These are phyloP conservation scores for Capromys pilorides DNA, from an alignment of 2,797 vertebrate species.

Conservation along the genomic window DNA sequence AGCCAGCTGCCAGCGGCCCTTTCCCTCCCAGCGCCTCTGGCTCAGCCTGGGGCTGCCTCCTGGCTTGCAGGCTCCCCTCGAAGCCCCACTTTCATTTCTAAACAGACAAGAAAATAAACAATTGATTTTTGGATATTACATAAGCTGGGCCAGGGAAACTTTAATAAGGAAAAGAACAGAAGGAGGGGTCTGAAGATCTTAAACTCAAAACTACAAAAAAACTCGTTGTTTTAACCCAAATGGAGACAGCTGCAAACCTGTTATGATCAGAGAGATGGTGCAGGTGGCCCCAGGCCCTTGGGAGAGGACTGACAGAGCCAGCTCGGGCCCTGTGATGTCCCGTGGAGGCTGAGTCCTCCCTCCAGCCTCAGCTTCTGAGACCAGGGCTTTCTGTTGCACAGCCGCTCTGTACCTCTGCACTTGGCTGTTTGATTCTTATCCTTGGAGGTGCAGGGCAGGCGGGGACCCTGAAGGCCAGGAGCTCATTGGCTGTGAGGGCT, in stretches of 20 bases:
- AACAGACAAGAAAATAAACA: slow-evolving; percentile 82
- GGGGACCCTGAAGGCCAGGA: background rate
- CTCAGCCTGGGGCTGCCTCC: slow-evolving; percentile 77
- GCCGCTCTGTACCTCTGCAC: background rate
- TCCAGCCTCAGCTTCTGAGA: background rate
- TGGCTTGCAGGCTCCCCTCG: slow-evolving; percentile 78
- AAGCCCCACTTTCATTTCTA: slow-evolving; percentile 82
- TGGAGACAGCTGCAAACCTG: background rate
- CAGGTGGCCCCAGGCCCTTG: slow-evolving; percentile 35
- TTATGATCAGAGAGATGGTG: slow-evolving; percentile 26
- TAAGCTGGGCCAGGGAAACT: slow-evolving; percentile 61
- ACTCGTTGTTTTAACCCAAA: background rate
- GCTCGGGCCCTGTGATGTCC: background rate
- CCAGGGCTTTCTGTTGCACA: background rate
- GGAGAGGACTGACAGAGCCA: background rate
- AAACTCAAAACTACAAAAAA: slow-evolving; percentile 71
- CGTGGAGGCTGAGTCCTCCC: background rate
- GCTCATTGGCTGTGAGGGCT: background rate
- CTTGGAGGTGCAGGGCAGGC: background rate
- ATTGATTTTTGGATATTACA: slow-evolving; percentile 79
- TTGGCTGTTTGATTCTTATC: background rate
- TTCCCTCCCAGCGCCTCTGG: slow-evolving; percentile 59
- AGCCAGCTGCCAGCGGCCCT: slow-evolving; percentile 60
- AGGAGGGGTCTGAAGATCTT: slow-evolving; percentile 71
- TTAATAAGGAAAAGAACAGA: slow-evolving; percentile 68